Conservation (phyloP, 1,140 invertebrate genomes). For the Lepidurus packardi region DNA sequence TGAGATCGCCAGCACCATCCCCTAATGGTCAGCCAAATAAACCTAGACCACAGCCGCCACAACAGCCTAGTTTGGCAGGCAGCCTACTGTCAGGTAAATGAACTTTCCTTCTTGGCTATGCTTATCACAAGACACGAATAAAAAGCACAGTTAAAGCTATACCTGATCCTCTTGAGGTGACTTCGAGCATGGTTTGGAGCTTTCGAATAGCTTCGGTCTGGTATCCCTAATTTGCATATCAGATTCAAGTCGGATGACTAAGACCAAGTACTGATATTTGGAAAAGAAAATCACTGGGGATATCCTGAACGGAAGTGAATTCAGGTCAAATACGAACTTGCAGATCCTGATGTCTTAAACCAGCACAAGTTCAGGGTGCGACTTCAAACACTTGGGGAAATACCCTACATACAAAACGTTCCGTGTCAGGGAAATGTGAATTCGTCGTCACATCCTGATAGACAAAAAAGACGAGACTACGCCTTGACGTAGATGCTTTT, state of each 20-base stretch:
- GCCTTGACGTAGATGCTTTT: background rate
- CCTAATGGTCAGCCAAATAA: background rate
- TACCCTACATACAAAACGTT: background rate
- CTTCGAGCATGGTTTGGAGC: too few relatives aligned
- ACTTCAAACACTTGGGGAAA: background rate
- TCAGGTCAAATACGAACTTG: background rate
- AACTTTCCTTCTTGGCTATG: background rate
- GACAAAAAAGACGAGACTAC: background rate
- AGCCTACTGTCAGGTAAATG: slow-evolving; percentile 15
- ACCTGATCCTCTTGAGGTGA: too few relatives aligned
- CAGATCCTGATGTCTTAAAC: background rate
- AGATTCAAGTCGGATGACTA: background rate
- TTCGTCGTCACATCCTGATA: background rate
- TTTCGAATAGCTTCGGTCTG: too few relatives aligned
- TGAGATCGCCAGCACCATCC: background rate
- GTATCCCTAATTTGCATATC: background rate
- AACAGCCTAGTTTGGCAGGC: slow-evolving; percentile 21
- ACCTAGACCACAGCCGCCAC: slow-evolving; percentile 5
- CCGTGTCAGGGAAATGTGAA: background rate
- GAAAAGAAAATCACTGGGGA: background rate
- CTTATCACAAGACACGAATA: too few relatives aligned
- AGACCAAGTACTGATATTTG: background rate
- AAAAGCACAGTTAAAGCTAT: too few relatives aligned
- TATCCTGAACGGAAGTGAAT: background rate
- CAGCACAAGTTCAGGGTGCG: background rate